Evolutionary conservation across 2,888 invertebrate species (phyloP).

Genomic region (Apomyelois bistriatella): DNA sequence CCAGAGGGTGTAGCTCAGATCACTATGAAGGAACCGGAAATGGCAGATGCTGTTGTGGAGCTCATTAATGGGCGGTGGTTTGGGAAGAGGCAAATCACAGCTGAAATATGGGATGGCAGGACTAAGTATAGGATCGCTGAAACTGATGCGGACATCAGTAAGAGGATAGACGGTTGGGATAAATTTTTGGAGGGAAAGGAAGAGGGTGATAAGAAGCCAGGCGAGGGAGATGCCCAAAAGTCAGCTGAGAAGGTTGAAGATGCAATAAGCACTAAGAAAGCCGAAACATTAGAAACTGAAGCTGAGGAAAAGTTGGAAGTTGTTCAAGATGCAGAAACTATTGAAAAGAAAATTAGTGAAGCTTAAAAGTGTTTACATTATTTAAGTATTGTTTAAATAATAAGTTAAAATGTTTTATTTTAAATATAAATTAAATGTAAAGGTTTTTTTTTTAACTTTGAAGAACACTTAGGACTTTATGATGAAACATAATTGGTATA

Average conservation of each 20-base stretch:
- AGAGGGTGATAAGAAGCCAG: conserved; percentile 21
- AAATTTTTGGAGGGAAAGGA: conserved; percentile 86
- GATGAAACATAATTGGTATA: too few species aligned
- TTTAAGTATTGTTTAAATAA: not conserved
- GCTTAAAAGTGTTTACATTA: not conserved
- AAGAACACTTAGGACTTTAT: too few species aligned
- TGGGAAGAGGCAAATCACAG: conserved; percentile 90
- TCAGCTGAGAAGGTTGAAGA: not conserved
- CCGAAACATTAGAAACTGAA: not conserved
- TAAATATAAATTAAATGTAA: too few species aligned
- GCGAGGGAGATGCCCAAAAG: conserved; percentile 12
- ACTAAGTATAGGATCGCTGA: conserved; percentile 95
- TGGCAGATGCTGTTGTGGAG: conserved; percentile 93
- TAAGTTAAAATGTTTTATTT: conserved; percentile 22
- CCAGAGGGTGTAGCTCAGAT: conserved; percentile 97
- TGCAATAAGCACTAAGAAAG: not conserved
- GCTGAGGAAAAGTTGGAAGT: not conserved
- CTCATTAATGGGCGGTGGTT: conserved; percentile 95
- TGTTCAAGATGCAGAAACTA: conserved; percentile 4
- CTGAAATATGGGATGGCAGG: conserved; percentile 96
- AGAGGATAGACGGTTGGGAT: conserved; percentile 93
- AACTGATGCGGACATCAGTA: conserved; percentile 91
- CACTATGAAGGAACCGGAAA: conserved; percentile 92
- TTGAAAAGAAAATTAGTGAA: not conserved
- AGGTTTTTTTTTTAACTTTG: too few species aligned